phyloP scores from a whole-genome alignment of 2,113 vertebrate species.

The Panthera tigris region DNA sequence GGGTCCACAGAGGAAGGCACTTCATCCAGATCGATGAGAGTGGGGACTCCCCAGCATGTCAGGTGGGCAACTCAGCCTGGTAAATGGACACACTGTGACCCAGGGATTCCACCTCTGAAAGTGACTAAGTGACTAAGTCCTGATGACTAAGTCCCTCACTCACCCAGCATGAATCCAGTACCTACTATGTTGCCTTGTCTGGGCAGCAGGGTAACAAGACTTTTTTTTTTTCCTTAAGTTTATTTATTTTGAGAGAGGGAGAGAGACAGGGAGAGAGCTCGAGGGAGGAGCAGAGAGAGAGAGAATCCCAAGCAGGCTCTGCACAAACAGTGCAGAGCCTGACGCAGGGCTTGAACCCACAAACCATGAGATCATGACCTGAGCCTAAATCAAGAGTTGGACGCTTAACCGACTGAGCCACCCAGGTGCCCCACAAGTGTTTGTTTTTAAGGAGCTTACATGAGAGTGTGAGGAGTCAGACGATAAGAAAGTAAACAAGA shows the following conservation, averaged over 20 bases:
- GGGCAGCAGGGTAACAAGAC: neutral
- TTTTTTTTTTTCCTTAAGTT: no score
- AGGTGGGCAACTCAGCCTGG: no score
- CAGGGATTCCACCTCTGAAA: neutral
- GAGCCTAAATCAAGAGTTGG: no score
- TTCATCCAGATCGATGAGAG: rapidly evolving
- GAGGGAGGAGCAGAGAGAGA: no score
- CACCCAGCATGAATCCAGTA: neutral
- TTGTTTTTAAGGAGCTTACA: neutral
- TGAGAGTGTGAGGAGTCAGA: neutral
- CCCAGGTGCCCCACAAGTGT: neutral
- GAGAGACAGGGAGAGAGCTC: no score
- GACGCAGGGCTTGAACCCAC: no score
- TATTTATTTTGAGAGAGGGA: no score
- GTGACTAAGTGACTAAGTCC: no score
- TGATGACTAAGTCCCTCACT: neutral
- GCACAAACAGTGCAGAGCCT: no score
- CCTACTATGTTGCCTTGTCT: neutral
- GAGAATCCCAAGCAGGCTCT: no score
- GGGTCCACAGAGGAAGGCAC: rapidly evolving
- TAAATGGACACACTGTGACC: neutral
- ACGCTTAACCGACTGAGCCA: no score
- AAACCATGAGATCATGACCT: no score
- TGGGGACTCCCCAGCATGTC: neutral
- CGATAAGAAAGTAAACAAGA: neutral